Base-by-base conservation (phyloP, 2,113 vertebrate genomes). In the Stegostoma tigrinum region DNA sequence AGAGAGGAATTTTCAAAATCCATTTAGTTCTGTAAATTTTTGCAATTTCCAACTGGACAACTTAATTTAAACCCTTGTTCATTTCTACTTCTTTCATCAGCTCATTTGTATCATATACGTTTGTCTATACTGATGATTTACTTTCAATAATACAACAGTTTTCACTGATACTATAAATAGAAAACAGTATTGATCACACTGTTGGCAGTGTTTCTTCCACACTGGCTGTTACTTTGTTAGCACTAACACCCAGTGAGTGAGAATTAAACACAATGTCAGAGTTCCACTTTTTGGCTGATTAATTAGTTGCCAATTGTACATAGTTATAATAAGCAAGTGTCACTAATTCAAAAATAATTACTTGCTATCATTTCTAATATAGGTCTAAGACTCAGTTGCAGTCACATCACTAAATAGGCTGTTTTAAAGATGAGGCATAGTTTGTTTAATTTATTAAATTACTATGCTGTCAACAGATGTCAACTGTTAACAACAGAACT, bases 71-170 rank as follows among this genome's bases (percentile, higher is more conserved):
- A n/a, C 66, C 89, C 23, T 95, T 67, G 24, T 38, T 68, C 64
- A 70, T 45, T 94, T 94, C 87, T 94, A 70, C 70, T 66, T 70
- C 93, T 48, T 27, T 45, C 42, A 52, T 72, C 15, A 75, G 0
- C 45, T 95, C 67, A 75, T 95, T 95, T 95, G 42, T 27, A 52
- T 42, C 8, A 45, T 95, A 72, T 95, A 95, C 52, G 70, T 95
- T 8, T 95, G 68, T 48, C 34, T 24, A 30, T 70, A 45, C 34
- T 66, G 67, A 70, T 70, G 66, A 94, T 96, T 97, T 98, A 97
- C 98, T 98, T 97, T 97, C 97, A 98, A 98, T 98, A 98, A 98
- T 98, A 97, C 97, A 97, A 97, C 97, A 97, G 97, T 98, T 97
- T 97, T 97, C 97, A 97, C 96, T 97, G 97, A 96, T 97, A 97